Conservation (phyloP, 2,113 vertebrate species). For the Hylia prasina region DNA sequence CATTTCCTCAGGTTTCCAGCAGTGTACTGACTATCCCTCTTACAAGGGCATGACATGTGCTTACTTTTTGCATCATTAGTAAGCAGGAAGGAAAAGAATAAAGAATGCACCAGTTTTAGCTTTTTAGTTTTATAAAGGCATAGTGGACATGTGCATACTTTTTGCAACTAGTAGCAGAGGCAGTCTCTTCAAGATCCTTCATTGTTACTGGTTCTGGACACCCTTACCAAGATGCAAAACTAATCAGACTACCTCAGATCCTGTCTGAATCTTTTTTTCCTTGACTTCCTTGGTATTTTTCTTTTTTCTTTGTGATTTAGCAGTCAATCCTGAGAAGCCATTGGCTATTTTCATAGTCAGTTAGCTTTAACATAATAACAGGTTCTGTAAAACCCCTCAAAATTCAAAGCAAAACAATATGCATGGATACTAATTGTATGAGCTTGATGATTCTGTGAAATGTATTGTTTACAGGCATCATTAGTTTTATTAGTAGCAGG, state of each 20-base stretch:
- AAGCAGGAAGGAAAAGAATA: not conserved
- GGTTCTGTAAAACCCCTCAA: not conserved
- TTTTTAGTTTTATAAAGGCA: not conserved
- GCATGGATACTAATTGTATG: not conserved
- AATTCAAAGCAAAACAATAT: conserved; percentile 1
- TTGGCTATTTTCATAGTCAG: not conserved
- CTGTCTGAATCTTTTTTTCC: not conserved
- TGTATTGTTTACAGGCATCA: conserved; percentile 1
- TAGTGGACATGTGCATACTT: not conserved
- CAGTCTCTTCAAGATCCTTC: not conserved
- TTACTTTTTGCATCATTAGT: not conserved
- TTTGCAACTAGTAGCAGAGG: not conserved
- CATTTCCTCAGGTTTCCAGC: not conserved
- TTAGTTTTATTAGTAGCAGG: conserved; percentile 29
- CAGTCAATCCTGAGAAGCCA: not conserved
- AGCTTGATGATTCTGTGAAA: conserved; percentile 8
- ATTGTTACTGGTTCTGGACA: not conserved
- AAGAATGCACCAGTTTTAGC: not conserved
- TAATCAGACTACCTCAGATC: not conserved
- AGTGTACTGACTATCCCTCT: not conserved
- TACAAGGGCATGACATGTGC: not conserved
- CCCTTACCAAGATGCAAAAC: not conserved
- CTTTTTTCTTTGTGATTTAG: not conserved
- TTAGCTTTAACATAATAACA: not conserved
- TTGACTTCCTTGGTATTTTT: not conserved